Evolutionary conservation across 2,888 invertebrate species (phyloP), one percentile per base, ranked within the genome.

Genomic region (Apeira syringaria): DNA sequence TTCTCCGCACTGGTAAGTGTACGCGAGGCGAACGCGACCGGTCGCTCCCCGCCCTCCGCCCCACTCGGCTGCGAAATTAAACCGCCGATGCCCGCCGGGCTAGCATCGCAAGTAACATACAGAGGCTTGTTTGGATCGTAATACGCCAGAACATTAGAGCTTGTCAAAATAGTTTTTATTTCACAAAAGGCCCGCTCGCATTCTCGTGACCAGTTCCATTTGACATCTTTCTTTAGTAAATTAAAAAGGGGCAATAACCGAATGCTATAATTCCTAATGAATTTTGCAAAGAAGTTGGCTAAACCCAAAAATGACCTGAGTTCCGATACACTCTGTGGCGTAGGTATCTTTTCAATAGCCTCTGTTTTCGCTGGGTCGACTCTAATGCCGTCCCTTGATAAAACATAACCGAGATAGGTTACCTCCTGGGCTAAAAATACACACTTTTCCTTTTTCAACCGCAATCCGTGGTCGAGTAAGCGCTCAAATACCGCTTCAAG

Each of bases 1-100:
- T 47, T 48, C 30, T 67, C 64, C 0, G 59, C 49, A 1, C 12
- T 35, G 0, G 43, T 47, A 0, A 67, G 45, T 1, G 57, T 47
- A 2, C 62, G 47, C 3, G 61, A 63, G 2, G 45, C 54, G 29
- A 50, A 67, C 0, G 53, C 53, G 2, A 64, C 44, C 5, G 59
- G 57, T 3, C 40, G 40, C 24, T 40, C 40, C 15, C 56, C 59
- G 10, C 55, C 38, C 10, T n/a, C n/a, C n/a, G n/a, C n/a, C n/a
- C n/a, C n/a, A n/a, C n/a, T n/a, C 20, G 20, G 20, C 20, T 20
- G 20, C 7, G 20, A 20, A 2, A 20, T 5, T 2, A 20, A 2
- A 9, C 22, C 42, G 0, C 53, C 47, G 0, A 59, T 5, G 0
- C 57, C 52, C 1, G 38, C 38, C 29, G 53, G 35, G 20, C 59